Base-by-base conservation (phyloP, 2,797 vertebrate genomes). In the Argyrosomus regius region DNA sequence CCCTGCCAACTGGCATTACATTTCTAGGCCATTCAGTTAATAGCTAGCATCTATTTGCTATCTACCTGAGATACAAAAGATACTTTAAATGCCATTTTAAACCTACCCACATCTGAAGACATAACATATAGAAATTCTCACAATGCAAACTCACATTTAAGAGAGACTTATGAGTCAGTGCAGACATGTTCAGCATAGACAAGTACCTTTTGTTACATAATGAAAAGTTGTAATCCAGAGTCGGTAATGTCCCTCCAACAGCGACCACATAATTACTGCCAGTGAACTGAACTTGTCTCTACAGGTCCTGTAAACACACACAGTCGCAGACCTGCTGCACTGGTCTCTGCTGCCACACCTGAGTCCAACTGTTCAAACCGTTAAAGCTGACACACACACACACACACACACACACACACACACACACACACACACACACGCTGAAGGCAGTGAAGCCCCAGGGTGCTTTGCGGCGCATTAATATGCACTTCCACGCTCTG, bases 261-360 rank as follows among this genome's bases (percentile, higher is more conserved):
- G 54, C 0, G 39, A 84, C 60, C 20, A 52, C 46, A 69, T 74
- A 2, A 68, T 49, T 35, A 13, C 28, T 48, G 58, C 11, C 48
- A 57, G 26, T 24, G 72, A 71, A 48, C 49, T 76, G 52, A 73
- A 71, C 80, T 12, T 82, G 86, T 88, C 76, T 67, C 56, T 77
- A 22, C 88, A 85, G 57, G 85, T 80, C 48, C 52, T 39, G 4
- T 35, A 13, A 41, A 72, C 41, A 50, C 4, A 56, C 61, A 49
- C 56, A 75, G 41, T 11, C 48, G 17, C n/a, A 82, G 78, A 89
- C 86, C 85, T 88, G 90, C 87, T 81, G 57, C 71, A 65, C 88
- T 68, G 81, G 87, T 90, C 83, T 80, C 80, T 71, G 45, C 72
- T 61, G 60, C 16, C 84, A 86, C 85, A 90, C 90, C 90, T 89